These are phyloP conservation scores for Rotaria socialis DNA, from an alignment of 2,888 invertebrate genomes.

Conservation along the genomic window DNA sequence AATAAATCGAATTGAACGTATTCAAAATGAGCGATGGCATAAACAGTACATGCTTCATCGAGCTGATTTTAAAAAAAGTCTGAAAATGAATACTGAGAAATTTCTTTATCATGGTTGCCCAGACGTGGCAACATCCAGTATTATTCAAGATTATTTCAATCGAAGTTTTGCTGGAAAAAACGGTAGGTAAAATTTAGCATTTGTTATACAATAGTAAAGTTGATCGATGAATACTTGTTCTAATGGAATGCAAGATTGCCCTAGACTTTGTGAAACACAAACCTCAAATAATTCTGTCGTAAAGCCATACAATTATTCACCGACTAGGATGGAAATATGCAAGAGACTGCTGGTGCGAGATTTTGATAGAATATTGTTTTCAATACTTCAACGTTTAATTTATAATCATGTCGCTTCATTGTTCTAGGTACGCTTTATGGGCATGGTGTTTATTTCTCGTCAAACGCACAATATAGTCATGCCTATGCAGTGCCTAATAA, in stretches of 20 bases:
- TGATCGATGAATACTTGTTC: background rate
- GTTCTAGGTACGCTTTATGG: background rate
- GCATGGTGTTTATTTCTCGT: background rate
- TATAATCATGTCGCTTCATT: background rate
- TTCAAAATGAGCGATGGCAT: conserved; percentile 13
- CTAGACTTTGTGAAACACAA: no score
- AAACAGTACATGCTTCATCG: background rate
- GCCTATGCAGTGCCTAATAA: background rate
- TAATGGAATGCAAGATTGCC: background rate
- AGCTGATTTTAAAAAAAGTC: background rate
- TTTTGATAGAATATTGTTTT: no score
- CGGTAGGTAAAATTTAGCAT: background rate
- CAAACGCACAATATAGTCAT: background rate
- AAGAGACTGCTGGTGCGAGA: no score
- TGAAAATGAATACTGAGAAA: background rate
- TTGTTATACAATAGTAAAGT: no score
- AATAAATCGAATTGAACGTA: background rate
- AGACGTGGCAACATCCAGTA: background rate
- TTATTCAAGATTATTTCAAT: background rate
- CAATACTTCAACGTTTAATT: no score
- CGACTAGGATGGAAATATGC: no score
- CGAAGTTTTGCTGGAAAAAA: background rate
- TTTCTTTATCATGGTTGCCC: background rate
- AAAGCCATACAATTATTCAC: no score
- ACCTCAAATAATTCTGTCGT: no score